Evolutionary conservation across 2,797 vertebrate genomes (phyloP), one percentile per base, ranked within the genome.

Genomic region (Semotilus atromaculatus): DNA sequence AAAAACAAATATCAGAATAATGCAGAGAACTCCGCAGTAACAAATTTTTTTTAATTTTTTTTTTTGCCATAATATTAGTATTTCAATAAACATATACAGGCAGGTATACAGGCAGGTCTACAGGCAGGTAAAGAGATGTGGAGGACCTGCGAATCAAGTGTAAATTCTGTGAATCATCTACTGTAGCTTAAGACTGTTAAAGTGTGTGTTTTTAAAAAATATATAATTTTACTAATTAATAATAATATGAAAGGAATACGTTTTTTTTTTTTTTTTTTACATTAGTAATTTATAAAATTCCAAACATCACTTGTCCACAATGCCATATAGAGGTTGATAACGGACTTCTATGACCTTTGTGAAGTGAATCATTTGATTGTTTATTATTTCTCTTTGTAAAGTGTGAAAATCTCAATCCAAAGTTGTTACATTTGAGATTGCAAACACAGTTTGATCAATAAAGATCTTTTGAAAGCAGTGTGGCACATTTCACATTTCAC

Each of bases 401-500:
- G 34, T 66, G 78, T 80, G 26, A 80, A 67, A 36, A 66, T 80
- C 18, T 62, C n/a, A 73, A 40, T 21, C 58, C 29, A 38, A 76
- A 23, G 23, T 31, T 72, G 36, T 58, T 9, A 76, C 31, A 58
- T 76, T 26, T 58, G 23, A 76, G 13, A 38, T 58, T 8, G 48
- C 38, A 43, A 53, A 71, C 16, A 26, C 5, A 40, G 7, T 73
- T 66, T 43, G 43, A 62, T 67, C 31, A 74, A 74, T 85, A 67
- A 85, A 85, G 26, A 2, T 40, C n/a, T 74, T 66, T 66, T 85
- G 19, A 85, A 80, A 62, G 34, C 11, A 40, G 23, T 51, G 23
- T 67, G 55, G 5, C 29, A 4, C 29, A 4, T 72, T 77, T 72
- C 1, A 31, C 13, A 8, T 36, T 36, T 1, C 0, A 6, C 1